These are phyloP conservation scores for Hydrophis major DNA, from an alignment of 2,797 vertebrate genomes.

Conservation along the genomic window DNA sequence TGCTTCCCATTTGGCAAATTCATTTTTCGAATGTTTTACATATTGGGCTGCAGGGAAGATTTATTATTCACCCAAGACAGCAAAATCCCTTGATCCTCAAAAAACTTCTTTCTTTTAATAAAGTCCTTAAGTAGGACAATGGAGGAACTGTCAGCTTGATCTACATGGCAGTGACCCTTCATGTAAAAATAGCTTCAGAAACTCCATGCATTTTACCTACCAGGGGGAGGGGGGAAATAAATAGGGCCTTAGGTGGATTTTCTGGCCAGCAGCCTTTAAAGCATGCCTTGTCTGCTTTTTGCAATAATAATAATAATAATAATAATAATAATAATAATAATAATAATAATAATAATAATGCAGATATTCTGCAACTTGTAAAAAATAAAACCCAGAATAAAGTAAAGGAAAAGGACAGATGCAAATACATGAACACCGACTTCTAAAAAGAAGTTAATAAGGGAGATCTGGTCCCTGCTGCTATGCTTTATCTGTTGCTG, in stretches of 20 bases:
- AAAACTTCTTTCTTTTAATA: not conserved
- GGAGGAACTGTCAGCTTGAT: not conserved
- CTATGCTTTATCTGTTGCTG: slow-evolving; percentile 59
- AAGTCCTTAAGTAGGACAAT: rapidly evolving
- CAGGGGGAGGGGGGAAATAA: not conserved
- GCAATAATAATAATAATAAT: not conserved
- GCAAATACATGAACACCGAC: not conserved
- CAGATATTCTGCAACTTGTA: not conserved
- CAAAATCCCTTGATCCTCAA: not conserved
- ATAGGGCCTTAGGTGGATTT: not conserved
- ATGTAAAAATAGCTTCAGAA: not conserved
- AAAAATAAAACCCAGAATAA: not conserved
- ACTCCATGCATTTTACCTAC: not conserved
- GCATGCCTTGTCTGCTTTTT: not conserved
- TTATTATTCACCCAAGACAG: not conserved
- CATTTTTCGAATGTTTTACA: not conserved
- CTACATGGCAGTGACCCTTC: not conserved
- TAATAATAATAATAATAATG: not conserved
- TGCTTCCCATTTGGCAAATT: not conserved
- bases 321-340: not conserved
- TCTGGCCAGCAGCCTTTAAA: not conserved
- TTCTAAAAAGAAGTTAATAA: slow-evolving; percentile 50
- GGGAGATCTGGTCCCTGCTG: slow-evolving; percentile 58
- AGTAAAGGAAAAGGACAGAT: not conserved
- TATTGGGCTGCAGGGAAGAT: not conserved